Evolutionary conservation across 2,888 invertebrate species (phyloP), one percentile per base, ranked within the genome.

Genomic region (Dryadula phaetusa): DNA sequence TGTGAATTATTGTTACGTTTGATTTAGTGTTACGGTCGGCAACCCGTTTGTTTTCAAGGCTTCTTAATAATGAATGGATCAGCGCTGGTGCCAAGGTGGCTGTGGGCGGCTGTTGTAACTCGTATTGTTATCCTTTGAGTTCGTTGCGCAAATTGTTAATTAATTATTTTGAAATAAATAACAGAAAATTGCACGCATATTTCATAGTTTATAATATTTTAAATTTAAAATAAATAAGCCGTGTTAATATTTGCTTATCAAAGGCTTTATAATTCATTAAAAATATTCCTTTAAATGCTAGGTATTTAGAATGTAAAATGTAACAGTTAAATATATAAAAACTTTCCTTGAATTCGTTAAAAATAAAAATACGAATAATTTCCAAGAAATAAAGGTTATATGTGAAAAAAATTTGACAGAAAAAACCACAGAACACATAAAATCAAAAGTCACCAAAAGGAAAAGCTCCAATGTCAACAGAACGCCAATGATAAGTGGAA

Each of bases 41-140:
- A 62, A 65, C 62, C 62, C 47, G 67, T 63, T 34, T 47, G 47
- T 53, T 67, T 53, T 46, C 73, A 73, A 73, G 73, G 73, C 65
- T 69, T 60, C 63, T 66, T 53, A 44, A 64, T 70, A 70, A 73
- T 74, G 72, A 74, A 75, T 71, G 73, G 67, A 71, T 14, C 69
- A 65, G 71, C 56, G 18, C 66, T 62, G 72, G 70, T 72, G 74
- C 71, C 74, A 64, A 72, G 71, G 75, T 65, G 72, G 65, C 69
- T 77, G 82, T 81, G 78, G 82, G 78, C 73, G 77, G 69, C 68
- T 72, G 75, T 84, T 80, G 76, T 82, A 72, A 78, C 77, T 63
- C 74, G 73, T 75, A 83, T 82, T 83, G 84, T 83, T 83, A 83
- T 83, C 82, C 83, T 80, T 77, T 74, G 73, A 70, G 64, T 63